Evolutionary conservation across 2,797 vertebrate genomes (phyloP).

Genomic region (Eulemur rubriventer): DNA sequence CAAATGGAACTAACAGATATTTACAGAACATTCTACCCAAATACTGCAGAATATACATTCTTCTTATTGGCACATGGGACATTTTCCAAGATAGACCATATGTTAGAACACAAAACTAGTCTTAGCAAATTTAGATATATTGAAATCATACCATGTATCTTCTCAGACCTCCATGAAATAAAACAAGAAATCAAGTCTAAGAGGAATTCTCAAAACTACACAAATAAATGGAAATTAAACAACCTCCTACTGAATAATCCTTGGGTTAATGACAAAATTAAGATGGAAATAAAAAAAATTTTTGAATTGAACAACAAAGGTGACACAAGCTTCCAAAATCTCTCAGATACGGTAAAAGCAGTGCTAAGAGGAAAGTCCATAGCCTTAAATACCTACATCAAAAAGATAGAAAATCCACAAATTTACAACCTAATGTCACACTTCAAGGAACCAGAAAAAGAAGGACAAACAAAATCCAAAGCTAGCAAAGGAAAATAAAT

Average conservation of each 20-base stretch:
- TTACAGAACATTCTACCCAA: not conserved
- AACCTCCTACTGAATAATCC: not conserved
- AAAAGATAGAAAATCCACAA: not conserved
- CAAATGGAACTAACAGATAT: not conserved
- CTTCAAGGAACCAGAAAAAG: not conserved
- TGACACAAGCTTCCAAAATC: not conserved
- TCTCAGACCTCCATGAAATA: not conserved
- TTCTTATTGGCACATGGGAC: not conserved
- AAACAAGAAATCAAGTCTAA: not conserved
- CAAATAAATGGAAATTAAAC: not conserved
- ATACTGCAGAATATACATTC: not conserved
- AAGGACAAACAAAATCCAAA: not conserved
- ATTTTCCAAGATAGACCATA: not conserved
- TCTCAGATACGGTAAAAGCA: not conserved
- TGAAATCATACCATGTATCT: not conserved
- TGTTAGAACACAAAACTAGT: not conserved
- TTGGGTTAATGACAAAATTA: not conserved
- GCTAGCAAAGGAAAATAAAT: not conserved
- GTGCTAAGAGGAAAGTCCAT: not conserved
- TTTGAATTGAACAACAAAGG: not conserved
- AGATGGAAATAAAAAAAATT: not conserved
- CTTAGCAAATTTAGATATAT: not conserved
- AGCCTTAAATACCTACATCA: not conserved
- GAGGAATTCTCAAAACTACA: not conserved
- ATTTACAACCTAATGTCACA: not conserved